phyloP scores from a whole-genome alignment of 2,113 vertebrate genomes.

The Colossoma macropomum region DNA sequence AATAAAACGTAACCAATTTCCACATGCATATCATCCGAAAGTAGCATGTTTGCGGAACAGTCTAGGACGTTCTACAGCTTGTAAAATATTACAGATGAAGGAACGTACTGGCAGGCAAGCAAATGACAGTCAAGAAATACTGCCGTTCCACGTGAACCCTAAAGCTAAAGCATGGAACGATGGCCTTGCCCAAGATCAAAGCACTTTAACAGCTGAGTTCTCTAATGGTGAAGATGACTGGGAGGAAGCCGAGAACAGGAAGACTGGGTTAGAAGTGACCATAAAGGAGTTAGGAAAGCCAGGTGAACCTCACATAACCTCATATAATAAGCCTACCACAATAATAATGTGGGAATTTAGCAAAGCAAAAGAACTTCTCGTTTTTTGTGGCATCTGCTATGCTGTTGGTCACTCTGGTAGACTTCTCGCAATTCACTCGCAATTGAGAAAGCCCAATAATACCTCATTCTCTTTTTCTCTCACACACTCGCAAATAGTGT shows the following conservation, averaged over 20 bases:
- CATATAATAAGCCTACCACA: background rate
- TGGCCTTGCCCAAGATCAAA: slow-evolving; percentile 46
- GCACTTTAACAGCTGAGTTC: slow-evolving; percentile 45
- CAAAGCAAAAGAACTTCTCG: background rate
- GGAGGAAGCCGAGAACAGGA: slow-evolving; percentile 49
- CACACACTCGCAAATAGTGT: background rate
- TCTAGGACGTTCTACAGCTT: slow-evolving; percentile 29
- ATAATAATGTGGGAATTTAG: background rate
- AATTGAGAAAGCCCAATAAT: slow-evolving; percentile 8
- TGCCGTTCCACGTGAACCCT: slow-evolving; percentile 55
- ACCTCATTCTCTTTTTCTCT: slow-evolving; percentile 9
- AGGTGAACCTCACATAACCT: slow-evolving; percentile 26
- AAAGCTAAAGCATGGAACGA: slow-evolving; percentile 41
- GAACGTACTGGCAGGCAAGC: slow-evolving; percentile 27
- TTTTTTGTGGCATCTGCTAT: background rate
- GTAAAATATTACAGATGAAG: slow-evolving; percentile 18
- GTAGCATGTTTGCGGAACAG: background rate
- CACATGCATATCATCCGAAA: background rate
- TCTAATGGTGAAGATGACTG: slow-evolving; percentile 50
- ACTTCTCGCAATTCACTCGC: slow-evolving; percentile 4
- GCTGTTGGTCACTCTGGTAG: background rate
- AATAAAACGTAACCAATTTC: no score
- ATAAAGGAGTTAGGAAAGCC: slow-evolving; percentile 34
- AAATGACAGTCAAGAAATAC: slow-evolving; percentile 54
- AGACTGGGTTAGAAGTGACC: slow-evolving; percentile 38